Evolutionary conservation across 2,888 invertebrate species (phyloP), one percentile per base, ranked within the genome.

Genomic region (Phanerotoma sp.): DNA sequence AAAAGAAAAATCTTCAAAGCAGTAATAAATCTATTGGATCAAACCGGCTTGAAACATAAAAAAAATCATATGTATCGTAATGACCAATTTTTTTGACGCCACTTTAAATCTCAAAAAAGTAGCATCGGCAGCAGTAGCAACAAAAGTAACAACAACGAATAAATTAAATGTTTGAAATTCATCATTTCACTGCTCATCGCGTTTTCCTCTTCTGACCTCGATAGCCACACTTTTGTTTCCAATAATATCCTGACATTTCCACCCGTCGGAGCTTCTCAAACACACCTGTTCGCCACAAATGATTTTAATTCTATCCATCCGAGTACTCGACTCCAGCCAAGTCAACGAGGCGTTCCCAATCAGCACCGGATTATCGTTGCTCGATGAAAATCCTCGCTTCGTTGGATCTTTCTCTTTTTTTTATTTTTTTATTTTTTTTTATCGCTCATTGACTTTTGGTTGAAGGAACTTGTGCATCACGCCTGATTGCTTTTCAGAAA

Each of bases 301-400:
- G 49, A 54, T 54, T 54, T 50, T 44, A 54, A 45, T 38, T 50
- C 49, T 45, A 44, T 41, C 42, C 42, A 38, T 32, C 37, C 16
- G 21, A 38, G 38, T 38, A 41, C 47, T 46, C 32, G 47, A 40
- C 21, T n/a, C 42, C 32, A 33, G 21, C 10, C 15, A 50, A 54
- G 49, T 18, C 54, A 54, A 50, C 49, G 54, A 54, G 44, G 54
- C 54, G 44, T 54, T 54, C 49, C 54, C 54, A 54, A 54, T 54
- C 54, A 54, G 49, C 44, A 48, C 28, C 33, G 49, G 54, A 54
- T 54, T 54, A 54, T 54, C 49, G 54, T 37, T 50, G 40, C 40
- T 49, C 49, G 40, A 40, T 40, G 40, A 49, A 40, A 49, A 49
- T 49, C 49, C 49, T 30, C 49, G 49, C 20, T 47, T 47, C 37